phyloP scores from a whole-genome alignment of 2,113 vertebrate genomes.

The Notarius quadriscutis region DNA sequence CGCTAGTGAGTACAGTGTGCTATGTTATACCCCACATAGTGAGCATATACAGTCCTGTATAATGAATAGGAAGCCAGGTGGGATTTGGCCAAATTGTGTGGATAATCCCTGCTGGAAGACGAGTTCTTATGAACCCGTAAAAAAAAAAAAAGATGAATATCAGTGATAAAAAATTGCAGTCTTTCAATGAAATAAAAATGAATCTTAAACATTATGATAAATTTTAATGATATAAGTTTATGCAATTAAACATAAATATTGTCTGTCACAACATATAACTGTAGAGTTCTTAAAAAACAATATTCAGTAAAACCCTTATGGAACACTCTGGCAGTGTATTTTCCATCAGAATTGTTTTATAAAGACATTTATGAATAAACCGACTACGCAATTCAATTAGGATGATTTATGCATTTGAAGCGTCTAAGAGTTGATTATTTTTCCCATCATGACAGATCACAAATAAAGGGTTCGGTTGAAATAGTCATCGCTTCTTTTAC shows the following conservation, averaged over 20 bases:
- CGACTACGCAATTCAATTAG: not conserved
- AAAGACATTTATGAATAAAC: not conserved
- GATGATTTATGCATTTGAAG: not conserved
- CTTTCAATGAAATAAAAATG: not conserved
- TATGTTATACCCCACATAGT: not conserved
- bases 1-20: not conserved
- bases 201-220: not conserved
- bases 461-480: not conserved
- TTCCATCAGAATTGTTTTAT: not conserved
- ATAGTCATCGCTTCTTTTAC: not conserved
- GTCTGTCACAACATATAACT: not conserved
- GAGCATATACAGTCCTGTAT: not conserved
- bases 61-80: not conserved
- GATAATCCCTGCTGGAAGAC: not conserved
- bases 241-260: not conserved
- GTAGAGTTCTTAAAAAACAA: not conserved
- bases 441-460: not conserved
- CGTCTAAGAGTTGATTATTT: not conserved
- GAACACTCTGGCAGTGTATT: not conserved
- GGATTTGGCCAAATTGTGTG: not conserved
- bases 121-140: not conserved
- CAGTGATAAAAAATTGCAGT: not conserved
- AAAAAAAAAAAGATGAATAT: not conserved
- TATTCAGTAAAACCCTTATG: not conserved
- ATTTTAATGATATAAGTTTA: not conserved